Evolutionary conservation across 2,113 vertebrate genomes (phyloP), one percentile per base, ranked within the genome.

Genomic region (Progne subis): DNA sequence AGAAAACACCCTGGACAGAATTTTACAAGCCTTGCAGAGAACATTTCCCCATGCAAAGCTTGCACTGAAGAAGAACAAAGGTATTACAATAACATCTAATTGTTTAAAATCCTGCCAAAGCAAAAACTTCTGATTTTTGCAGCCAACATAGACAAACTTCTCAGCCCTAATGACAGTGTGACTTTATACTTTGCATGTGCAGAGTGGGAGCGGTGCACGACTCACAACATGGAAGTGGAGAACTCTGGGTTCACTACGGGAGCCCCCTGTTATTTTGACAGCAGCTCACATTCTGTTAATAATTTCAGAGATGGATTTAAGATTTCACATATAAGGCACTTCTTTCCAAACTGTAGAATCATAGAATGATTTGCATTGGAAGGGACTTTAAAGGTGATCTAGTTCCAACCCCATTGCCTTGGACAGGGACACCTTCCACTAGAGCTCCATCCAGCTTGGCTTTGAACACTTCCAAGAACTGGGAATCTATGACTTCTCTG

Each of bases 11-110:
- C 96, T 99, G 32, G 87, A 95, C 64, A 97, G 84, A 75, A 97
- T 99, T 93, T 95, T 99, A 89, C 83, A 97, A 60, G 97, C 95
- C 5, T 92, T 99, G 76, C 91, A 97, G 56, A 98, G 92, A 92
- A 96, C 99, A 14, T 99, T 99, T 97, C 99, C 99, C 12, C 99
- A 99, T 32, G 98, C 97, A 52, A 98, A 98, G 49, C 92, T 97
- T 85, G 97, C 97, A 29, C 91, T 98, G 26, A 98, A 76, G 29
- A 69, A 97, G 90, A 98, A 95, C 31, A 83, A 82, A 88, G 98
- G 99, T 99, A 95, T 59, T 59, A 37, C 3, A 11, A 6, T 28
- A 71, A 21, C 20, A 60, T 19, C 16, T 37, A n/a, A 53, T 84
- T 60, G 11, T 53, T 90, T 12, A 67, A 50, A 83, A 67, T 84